Base-by-base conservation (phyloP, 2,113 vertebrate genomes). In the Alectura lathami region DNA sequence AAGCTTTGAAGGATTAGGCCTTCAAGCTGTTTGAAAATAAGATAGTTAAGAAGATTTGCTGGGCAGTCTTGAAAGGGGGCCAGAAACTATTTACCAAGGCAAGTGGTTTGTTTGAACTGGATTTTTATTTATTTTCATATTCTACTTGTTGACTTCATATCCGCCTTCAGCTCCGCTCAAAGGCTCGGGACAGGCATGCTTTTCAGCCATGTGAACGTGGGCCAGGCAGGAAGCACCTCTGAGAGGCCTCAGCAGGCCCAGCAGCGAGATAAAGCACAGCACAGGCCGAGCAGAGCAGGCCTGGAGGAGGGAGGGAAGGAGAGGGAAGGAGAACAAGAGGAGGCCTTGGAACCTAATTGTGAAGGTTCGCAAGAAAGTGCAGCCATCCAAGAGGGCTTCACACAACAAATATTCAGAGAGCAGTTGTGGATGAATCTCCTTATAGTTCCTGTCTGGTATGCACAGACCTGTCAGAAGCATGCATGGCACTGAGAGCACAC, bases 61-160 rank as follows among this genome's bases (percentile, higher is more conserved):
- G 87, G 93, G 91, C 91, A 86, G 73, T 48, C 66, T 91, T 96
- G 94, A 98, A 96, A 75, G 8, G 78, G 48, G 74, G 88, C 94
- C 96, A 96, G 94, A 78, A 96, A 83, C 88, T 97, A 91, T 96
- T 96, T 97, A 97, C 95, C 34, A 70, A 97, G 81, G 91, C 95
- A 89, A 97, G 90, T 67, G 88, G 64, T 96, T 97, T 96, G 96
- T 97, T 97, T 96, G 91, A 97, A 97, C 83, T 91, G 87, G 81
- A 66, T 74, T 77, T 96, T 96, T 98, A 97, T 97, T 98, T 98
- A 96, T 98, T 98, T 98, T 97, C 86, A 73, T 96, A 72, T 97
- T 97, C 73, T 32, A 64, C 94, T 97, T 96, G 93, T 97, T 97
- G 97, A 97, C 94, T 98, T 97, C 94, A 97, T 86, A 88, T 95